phyloP scores from a whole-genome alignment of 2,797 vertebrate species.

The Pelobates cultripes region DNA sequence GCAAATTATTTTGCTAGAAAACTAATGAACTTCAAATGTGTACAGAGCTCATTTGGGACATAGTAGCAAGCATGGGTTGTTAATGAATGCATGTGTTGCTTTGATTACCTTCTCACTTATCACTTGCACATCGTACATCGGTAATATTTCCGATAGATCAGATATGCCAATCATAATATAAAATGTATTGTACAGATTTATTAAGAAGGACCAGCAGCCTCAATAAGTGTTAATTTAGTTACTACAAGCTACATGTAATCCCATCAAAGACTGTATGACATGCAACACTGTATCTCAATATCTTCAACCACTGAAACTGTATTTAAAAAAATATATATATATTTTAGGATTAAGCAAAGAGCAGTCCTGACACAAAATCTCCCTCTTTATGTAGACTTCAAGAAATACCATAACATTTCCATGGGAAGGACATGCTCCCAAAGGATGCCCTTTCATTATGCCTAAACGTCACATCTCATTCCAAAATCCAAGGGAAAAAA shows the following conservation, averaged over 20 bases:
- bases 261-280: slow-evolving; percentile 2
- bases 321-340: no score
- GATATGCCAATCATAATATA: slow-evolving; percentile 14
- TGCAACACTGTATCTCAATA: background rate
- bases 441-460: slow-evolving; percentile 27
- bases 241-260: slow-evolving; percentile 20
- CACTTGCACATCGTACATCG: slow-evolving; percentile 26
- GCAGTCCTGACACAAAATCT: slow-evolving; percentile 4
- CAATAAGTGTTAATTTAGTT: background rate
- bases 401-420: slow-evolving; percentile 38
- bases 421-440: slow-evolving; percentile 29
- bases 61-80: slow-evolving; percentile 13
- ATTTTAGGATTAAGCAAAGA: background rate
- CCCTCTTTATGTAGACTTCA: slow-evolving; percentile 22
- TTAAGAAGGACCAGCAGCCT: background rate
- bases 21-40: slow-evolving; percentile 43
- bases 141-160: slow-evolving; percentile 11
- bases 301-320: no score
- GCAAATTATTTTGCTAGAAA: slow-evolving; percentile 29
- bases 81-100: slow-evolving; percentile 41
- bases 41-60: slow-evolving; percentile 17
- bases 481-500: slow-evolving; percentile 35
- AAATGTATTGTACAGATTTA: background rate
- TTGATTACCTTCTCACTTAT: slow-evolving; percentile 32
- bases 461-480: slow-evolving; percentile 49